A percentile compares a stretch with the other conserved stretches of the same genome.
Evolutionary conservation across 2,888 invertebrate species (phyloP).

Genomic region (Drosophila hamatofila): DNA sequence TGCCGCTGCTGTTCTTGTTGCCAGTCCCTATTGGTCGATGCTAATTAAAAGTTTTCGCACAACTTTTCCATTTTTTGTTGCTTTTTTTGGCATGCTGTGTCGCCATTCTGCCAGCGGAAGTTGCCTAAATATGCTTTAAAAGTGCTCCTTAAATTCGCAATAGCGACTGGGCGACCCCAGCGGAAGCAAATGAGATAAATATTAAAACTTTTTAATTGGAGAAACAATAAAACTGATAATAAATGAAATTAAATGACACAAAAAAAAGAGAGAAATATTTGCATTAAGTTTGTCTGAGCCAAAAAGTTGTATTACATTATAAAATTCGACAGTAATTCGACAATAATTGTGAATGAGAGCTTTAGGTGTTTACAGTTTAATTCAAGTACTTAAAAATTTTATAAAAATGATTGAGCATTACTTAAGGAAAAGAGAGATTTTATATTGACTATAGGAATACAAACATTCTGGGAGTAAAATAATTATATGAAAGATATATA

Average conservation of each 20-base stretch:
- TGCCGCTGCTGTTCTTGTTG: slow-evolving; percentile 4
- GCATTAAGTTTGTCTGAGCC: neutral
- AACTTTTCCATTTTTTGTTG: slow-evolving; percentile 48
- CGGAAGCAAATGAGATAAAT: slow-evolving; percentile 51
- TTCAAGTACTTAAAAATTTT: neutral
- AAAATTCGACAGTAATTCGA: neutral
- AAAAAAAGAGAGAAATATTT: slow-evolving; percentile 14
- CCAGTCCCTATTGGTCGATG: slow-evolving; percentile 34
- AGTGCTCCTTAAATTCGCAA: slow-evolving; percentile 34
- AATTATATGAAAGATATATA: no score
- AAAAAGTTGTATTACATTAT: slow-evolving; percentile 4
- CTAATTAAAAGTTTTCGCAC: slow-evolving; percentile 75
- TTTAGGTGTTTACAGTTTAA: neutral
- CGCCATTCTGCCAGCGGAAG: slow-evolving; percentile 44
- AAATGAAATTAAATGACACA: slow-evolving; percentile 65
- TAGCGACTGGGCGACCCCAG: neutral
- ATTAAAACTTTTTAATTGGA: slow-evolving; percentile 75
- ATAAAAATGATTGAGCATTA: no score
- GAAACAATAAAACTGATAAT: slow-evolving; percentile 74
- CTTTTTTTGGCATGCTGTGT: slow-evolving; percentile 20
- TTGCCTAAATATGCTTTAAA: slow-evolving; percentile 40
- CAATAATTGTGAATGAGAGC: neutral
- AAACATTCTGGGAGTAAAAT: no score
- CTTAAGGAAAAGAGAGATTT: no score
- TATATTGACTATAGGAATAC: no score